Conservation (phyloP, 2,797 vertebrate genomes). For the Uromys caudimaculatus region DNA sequence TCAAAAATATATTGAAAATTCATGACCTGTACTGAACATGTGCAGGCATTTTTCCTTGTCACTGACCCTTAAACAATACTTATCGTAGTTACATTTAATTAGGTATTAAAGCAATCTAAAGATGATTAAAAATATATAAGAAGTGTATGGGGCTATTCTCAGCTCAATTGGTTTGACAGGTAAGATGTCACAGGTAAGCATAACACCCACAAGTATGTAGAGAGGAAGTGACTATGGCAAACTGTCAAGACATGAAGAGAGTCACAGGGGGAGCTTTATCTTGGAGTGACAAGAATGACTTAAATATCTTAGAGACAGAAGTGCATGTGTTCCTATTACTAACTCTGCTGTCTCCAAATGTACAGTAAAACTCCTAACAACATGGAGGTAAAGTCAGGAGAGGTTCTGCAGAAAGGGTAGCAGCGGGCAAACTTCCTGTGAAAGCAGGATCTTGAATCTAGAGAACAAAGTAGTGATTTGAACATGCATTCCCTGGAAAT, state of each 20-base stretch:
- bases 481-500: too few relatives aligned
- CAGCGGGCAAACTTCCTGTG: too few relatives aligned
- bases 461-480: neutral
- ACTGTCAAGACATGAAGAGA: neutral
- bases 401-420: neutral
- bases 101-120: neutral
- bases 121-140: neutral
- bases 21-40: accelerated
- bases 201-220: neutral
- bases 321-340: neutral
- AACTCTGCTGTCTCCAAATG: neutral
- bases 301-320: neutral
- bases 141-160: neutral
- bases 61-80: neutral
- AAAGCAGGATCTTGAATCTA: too few relatives aligned
- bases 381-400: neutral
- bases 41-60: neutral
- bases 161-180: neutral
- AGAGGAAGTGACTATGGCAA: neutral
- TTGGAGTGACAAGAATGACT: neutral
- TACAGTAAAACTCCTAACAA: neutral
- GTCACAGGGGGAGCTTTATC: neutral
- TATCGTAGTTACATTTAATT: neutral
- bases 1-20: neutral
- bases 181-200: neutral